Conservation (phyloP, 2,888 invertebrate species). For the Alcis repandata region DNA sequence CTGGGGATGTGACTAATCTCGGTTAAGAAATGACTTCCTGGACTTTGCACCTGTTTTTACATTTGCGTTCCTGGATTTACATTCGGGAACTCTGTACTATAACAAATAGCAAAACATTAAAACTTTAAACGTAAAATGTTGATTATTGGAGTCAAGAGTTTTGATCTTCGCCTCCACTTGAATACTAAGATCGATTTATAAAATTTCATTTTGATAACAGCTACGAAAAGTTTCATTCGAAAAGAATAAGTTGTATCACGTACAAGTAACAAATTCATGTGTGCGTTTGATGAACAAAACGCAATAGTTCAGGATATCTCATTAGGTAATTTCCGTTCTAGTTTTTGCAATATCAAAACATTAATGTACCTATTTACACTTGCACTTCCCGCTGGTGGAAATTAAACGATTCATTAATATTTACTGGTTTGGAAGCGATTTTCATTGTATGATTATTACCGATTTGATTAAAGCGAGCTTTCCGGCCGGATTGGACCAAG, state of each 20-base stretch:
- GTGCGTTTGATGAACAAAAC: slow-evolving; percentile 16
- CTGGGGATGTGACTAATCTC: slow-evolving; percentile 22
- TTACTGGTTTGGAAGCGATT: neutral
- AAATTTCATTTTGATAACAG: neutral
- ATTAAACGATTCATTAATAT: slow-evolving; percentile 18
- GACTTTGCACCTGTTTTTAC: neutral
- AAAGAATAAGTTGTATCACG: neutral
- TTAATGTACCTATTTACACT: slow-evolving; percentile 25
- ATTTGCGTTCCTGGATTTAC: neutral
- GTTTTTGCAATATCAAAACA: slow-evolving; percentile 39
- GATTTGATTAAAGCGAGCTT: neutral
- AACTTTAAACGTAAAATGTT: neutral
- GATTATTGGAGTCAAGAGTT: neutral
- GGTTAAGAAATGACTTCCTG: slow-evolving; percentile 18
- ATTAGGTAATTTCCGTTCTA: slow-evolving; percentile 46
- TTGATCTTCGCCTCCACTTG: neutral
- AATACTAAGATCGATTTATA: too few relatives aligned
- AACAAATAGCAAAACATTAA: neutral
- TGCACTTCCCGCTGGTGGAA: slow-evolving; percentile 29
- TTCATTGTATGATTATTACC: neutral
- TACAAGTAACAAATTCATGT: neutral
- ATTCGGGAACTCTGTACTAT: neutral
- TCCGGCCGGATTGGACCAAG: too few relatives aligned
- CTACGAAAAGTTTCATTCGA: neutral
- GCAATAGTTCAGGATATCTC: slow-evolving; percentile 39